These are phyloP conservation scores for Corydoras maculifer DNA, from an alignment of 2,113 vertebrate genomes.

Conservation along the genomic window DNA sequence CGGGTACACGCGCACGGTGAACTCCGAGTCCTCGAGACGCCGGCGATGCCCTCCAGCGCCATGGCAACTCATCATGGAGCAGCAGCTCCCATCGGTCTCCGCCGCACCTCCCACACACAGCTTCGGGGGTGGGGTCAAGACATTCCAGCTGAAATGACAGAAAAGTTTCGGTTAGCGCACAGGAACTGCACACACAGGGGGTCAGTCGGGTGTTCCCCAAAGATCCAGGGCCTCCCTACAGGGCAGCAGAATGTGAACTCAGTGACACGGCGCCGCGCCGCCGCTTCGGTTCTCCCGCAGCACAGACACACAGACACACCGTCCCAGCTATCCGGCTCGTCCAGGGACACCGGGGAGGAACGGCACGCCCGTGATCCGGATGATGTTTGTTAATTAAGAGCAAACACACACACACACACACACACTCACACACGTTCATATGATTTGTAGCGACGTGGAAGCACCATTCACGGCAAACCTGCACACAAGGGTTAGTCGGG, in stretches of 20 bases:
- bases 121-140: constrained; percentile 61
- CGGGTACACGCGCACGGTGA: constrained; percentile 82
- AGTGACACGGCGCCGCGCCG: background rate
- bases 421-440: too few species aligned
- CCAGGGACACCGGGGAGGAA: background rate
- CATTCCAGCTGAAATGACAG: constrained; percentile 62
- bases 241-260: background rate
- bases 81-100: constrained; percentile 79
- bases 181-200: too few species aligned
- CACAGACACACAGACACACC: background rate
- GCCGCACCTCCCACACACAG: constrained; percentile 57
- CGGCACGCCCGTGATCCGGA: too few species aligned
- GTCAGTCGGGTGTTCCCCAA: too few species aligned
- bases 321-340: background rate
- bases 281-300: background rate
- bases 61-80: constrained; percentile 90
- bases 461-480: background rate
- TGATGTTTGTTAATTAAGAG: too few species aligned
- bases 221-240: too few species aligned
- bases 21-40: constrained; percentile 90
- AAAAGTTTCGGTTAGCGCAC: background rate
- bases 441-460: too few species aligned
- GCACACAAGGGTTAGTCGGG: too few species aligned
- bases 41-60: constrained; percentile 91
- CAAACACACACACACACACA: too few species aligned